Conservation (phyloP, 2,113 vertebrate genomes). For the Perca flavescens region DNA sequence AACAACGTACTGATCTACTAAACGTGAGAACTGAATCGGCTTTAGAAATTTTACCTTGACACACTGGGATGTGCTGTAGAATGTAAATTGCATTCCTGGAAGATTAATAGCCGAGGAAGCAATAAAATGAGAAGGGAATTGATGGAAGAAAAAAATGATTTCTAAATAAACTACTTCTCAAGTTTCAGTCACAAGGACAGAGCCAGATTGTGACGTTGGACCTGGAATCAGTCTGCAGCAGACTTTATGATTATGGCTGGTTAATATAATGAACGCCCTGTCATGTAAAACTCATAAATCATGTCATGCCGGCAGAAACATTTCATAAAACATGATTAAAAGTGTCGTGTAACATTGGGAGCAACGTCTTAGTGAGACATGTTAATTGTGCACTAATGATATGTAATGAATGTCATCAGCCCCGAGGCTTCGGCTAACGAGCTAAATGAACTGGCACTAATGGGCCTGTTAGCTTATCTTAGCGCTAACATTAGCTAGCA, state of each 20-base stretch:
- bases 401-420: constrained; percentile 84
- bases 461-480: constrained; percentile 78
- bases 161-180: constrained; percentile 18
- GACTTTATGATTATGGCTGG: constrained; percentile 53
- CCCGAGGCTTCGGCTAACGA: constrained; percentile 79
- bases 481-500: constrained; percentile 70
- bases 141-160: neutral
- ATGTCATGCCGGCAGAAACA: constrained; percentile 62
- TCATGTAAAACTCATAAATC: constrained; percentile 81
- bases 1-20: neutral
- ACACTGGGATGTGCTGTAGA: constrained; percentile 2
- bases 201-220: constrained; percentile 77
- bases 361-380: constrained; percentile 72
- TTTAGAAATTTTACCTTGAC: constrained; percentile 22
- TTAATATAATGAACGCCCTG: constrained; percentile 69
- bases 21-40: neutral
- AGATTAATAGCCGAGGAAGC: constrained; percentile 2
- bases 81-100: constrained; percentile 34
- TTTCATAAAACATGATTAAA: constrained; percentile 81
- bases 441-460: constrained; percentile 85
- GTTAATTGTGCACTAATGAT: constrained; percentile 83
- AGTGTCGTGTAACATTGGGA: constrained; percentile 81
- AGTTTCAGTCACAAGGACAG: constrained; percentile 32
- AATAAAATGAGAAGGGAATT: constrained; percentile 12
- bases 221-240: constrained; percentile 35